phyloP scores from a whole-genome alignment of 2,888 invertebrate genomes.

The Tyria jacobaeae region DNA sequence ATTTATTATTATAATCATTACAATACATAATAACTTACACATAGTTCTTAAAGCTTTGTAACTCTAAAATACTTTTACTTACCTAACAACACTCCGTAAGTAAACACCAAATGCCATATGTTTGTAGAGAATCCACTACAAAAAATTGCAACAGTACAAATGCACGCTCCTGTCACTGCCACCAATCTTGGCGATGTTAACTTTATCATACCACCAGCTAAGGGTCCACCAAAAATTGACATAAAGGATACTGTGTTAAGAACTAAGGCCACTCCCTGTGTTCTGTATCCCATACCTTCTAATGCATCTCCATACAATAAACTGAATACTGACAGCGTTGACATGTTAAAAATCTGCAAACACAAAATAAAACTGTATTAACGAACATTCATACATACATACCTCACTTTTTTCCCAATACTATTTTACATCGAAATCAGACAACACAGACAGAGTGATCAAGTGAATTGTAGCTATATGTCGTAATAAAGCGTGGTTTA shows the following conservation, averaged over 20 bases:
- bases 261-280: constrained; percentile 89
- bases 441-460: too few relatives aligned
- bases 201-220: constrained; percentile 89
- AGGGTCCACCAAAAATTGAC: constrained; percentile 89
- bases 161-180: constrained; percentile 73
- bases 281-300: constrained; percentile 87
- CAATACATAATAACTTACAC: too few relatives aligned
- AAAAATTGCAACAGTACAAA: constrained; percentile 77
- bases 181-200: constrained; percentile 77
- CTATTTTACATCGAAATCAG: too few relatives aligned
- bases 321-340: constrained; percentile 90
- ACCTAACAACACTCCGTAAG: constrained; percentile 71
- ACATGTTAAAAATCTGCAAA: constrained; percentile 89
- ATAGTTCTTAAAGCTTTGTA: too few relatives aligned
- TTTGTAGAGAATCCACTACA: constrained; percentile 78
- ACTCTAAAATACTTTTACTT: too few relatives aligned
- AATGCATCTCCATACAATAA: constrained; percentile 89
- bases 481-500: too few relatives aligned
- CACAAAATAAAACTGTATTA: neutral
- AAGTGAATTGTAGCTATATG: too few relatives aligned
- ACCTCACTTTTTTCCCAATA: too few relatives aligned
- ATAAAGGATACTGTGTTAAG: constrained; percentile 89
- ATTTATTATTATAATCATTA: too few relatives aligned
- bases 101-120: constrained; percentile 75
- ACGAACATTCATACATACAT: too few relatives aligned